Evolutionary conservation across 2,797 vertebrate species (phyloP), one percentile per base, ranked within the genome.

Genomic region (Halcyon chelicuti): DNA sequence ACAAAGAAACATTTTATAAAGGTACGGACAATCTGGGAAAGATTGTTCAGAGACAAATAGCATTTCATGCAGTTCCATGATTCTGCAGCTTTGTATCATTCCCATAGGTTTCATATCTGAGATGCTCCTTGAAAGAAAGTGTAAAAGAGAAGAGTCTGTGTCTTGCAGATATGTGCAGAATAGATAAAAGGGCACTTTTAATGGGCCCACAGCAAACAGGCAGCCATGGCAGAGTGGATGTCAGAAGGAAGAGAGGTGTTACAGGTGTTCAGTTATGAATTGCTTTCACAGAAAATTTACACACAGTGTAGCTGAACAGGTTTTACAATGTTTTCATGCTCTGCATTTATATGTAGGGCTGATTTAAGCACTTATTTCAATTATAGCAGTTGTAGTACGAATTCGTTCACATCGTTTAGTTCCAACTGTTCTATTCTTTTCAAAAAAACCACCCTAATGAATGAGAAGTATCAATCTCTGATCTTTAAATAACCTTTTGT

Each of bases 401-500:
- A 89, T 87, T 93, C 3, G 62, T 73, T 87, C 12, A 10, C 46
- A 28, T 23, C 42, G 60, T 78, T 88, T 62, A 6, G 17, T 89
- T 95, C 39, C 49, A 87, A 52, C 8, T 62, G 35, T 57, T 92
- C 33, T 25, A 15, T 35, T 93, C 84, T 82, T 73, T 88, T 88
- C 39, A 63, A 76, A 90, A 88, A 76, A 14, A 0, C 0, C 9
- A 28, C 14, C 9, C 33, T 25, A 76, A 65, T 62, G 66, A 89
- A 91, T 68, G 17, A 89, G 33, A 79, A 79, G 8, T 61, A 55
- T 55, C 61, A 20, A 8, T 39, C 31, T 76, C 49, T 68, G 21
- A 66, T 91, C 26, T 80, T 84, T 88, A 95, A 94, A 86, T 31
- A 93, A 26, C 8, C 17, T 88, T 77, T 73, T 65, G 37, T 65